Conservation (phyloP, 2,797 vertebrate species). For the Mastacembelus armatus region DNA sequence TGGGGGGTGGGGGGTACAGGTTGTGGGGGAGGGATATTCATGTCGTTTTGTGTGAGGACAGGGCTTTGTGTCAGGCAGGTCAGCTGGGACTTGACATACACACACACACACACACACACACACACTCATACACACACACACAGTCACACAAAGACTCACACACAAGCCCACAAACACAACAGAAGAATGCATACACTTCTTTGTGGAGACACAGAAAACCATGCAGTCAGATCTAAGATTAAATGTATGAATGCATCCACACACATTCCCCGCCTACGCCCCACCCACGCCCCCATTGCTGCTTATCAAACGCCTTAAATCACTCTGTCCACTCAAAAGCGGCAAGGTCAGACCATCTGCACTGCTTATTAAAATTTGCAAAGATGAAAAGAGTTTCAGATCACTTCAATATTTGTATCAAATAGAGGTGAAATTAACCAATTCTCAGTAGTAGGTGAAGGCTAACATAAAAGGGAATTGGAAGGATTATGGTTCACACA, state of each 20-base stretch:
- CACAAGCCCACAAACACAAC: conserved; percentile 3
- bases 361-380: conserved; percentile 31
- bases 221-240: conserved; percentile 59
- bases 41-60: conserved; percentile 46
- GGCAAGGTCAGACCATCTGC: conserved; percentile 46
- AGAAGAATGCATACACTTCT: conserved; percentile 39
- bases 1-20: background rate
- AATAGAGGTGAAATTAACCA: conserved; percentile 30
- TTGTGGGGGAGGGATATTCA: conserved; percentile 57
- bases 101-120: conserved; percentile 20
- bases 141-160: conserved; percentile 20
- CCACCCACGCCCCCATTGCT: conserved; percentile 4
- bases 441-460: conserved; percentile 8
- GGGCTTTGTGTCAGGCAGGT: conserved; percentile 75
- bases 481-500: conserved; percentile 45
- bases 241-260: conserved; percentile 31
- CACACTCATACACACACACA: background rate
- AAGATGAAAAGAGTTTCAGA: conserved; percentile 27
- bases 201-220: conserved; percentile 59
- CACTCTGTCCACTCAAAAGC: conserved; percentile 35
- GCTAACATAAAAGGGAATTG: conserved; percentile 39
- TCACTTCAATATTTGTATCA: conserved; percentile 27
- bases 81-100: conserved; percentile 62
- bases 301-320: conserved; percentile 62
- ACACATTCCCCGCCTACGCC: too few species aligned